Conservation (phyloP, 2,113 vertebrate genomes). For the Tamias sibiricus region DNA sequence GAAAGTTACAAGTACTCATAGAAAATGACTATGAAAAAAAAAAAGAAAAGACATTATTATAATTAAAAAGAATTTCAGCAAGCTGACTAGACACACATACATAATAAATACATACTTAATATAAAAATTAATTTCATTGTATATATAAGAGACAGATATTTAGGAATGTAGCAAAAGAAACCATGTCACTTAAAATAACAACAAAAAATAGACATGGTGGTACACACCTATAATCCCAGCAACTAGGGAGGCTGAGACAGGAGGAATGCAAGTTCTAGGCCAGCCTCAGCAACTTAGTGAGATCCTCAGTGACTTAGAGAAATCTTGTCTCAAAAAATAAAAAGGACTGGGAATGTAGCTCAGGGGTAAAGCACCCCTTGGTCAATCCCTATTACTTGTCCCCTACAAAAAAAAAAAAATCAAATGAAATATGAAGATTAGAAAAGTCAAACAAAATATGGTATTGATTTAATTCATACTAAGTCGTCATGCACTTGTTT, state of each 20-base stretch:
- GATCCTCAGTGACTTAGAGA: too few relatives aligned
- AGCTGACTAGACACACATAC: background rate
- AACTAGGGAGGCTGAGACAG: too few relatives aligned
- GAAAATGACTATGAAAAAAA: background rate
- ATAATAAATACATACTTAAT: background rate
- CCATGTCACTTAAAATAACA: background rate
- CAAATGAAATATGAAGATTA: background rate
- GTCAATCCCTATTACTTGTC: too few relatives aligned
- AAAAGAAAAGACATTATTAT: background rate
- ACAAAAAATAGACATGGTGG: background rate
- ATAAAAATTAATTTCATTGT: constrained; percentile 25
- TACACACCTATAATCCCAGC: too few relatives aligned
- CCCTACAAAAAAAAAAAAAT: too few relatives aligned
- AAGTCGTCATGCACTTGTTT: background rate
- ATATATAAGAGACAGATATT: background rate
- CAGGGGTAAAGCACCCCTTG: too few relatives aligned
- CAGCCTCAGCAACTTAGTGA: too few relatives aligned
- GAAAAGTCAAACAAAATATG: background rate
- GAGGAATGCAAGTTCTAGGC: too few relatives aligned
- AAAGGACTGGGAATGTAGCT: too few relatives aligned
- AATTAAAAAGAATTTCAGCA: background rate
- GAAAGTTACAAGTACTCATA: background rate
- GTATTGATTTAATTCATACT: background rate
- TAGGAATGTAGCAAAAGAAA: background rate
- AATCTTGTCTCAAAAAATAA: too few relatives aligned